phyloP scores from a whole-genome alignment of 1,140 invertebrate genomes.

The Anoplolepis gracilipes region DNA sequence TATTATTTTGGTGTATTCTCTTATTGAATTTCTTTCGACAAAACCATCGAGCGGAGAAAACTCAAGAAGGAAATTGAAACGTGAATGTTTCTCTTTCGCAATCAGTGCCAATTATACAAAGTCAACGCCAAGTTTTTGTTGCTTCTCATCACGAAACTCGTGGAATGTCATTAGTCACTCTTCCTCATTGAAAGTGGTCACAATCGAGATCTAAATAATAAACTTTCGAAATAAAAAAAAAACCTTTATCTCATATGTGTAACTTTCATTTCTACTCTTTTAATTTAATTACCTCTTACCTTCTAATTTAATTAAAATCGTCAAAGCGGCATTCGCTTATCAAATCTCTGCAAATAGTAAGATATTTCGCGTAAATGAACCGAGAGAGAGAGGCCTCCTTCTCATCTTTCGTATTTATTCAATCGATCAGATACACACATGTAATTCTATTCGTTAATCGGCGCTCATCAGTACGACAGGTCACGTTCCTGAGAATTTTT shows the following conservation, averaged over 20 bases:
- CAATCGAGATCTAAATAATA: slow-evolving; percentile 26
- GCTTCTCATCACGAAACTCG: slow-evolving; percentile 19
- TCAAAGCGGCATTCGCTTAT: background rate
- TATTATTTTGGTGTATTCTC: background rate
- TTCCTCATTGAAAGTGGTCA: slow-evolving; percentile 14
- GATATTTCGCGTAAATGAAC: slow-evolving; percentile 16
- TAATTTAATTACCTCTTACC: background rate
- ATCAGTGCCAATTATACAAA: slow-evolving; percentile 38
- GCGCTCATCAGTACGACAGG: slow-evolving; percentile 44
- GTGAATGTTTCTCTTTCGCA: slow-evolving; percentile 9
- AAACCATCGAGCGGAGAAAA: background rate
- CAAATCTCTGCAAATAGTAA: slow-evolving; percentile 13
- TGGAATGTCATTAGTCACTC: slow-evolving; percentile 33
- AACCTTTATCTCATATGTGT: background rate
- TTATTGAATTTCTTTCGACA: background rate
- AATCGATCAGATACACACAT: slow-evolving; percentile 33
- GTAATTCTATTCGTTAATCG: slow-evolving; percentile 54
- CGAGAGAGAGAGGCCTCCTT: background rate
- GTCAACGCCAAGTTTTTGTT: slow-evolving; percentile 42
- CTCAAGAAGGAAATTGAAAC: background rate
- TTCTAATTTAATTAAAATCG: slow-evolving; percentile 4
- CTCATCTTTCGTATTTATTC: slow-evolving; percentile 29
- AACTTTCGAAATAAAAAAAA: background rate
- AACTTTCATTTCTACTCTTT: background rate
- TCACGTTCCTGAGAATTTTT: slow-evolving; percentile 58